A percentile compares a stretch with the other conserved stretches of the same genome.
Conservation (phyloP, 2,113 vertebrate genomes). For the Erythrocebus patas region DNA sequence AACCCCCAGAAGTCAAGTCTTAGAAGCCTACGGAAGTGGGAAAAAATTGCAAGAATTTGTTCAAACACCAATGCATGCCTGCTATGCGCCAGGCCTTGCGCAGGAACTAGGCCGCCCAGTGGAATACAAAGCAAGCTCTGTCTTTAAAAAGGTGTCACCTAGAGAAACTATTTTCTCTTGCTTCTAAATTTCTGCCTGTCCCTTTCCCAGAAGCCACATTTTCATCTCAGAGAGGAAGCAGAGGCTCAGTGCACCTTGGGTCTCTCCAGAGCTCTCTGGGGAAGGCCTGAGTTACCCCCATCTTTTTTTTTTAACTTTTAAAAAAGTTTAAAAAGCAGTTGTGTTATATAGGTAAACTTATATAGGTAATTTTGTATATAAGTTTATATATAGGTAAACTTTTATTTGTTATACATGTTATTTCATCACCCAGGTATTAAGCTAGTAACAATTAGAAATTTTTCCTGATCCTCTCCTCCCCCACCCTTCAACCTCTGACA, state of each 20-base stretch:
- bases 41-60: background rate
- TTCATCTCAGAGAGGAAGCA: background rate
- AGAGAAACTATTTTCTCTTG: background rate
- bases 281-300: rapidly evolving
- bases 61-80: background rate
- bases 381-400: too few species aligned
- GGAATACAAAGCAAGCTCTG: background rate
- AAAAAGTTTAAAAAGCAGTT: too few species aligned
- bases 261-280: background rate
- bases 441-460: too few species aligned
- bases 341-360: too few species aligned
- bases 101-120: background rate
- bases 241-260: background rate
- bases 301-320: too few species aligned
- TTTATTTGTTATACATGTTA: too few species aligned
- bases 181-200: background rate
- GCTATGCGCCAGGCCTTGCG: background rate
- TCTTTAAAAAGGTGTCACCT: background rate
- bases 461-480: too few species aligned
- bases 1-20: background rate
- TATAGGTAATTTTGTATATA: too few species aligned
- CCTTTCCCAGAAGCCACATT: background rate
- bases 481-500: too few species aligned
- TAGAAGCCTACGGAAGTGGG: background rate
- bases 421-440: too few species aligned